Base-by-base conservation (phyloP, 1,140 invertebrate genomes). In the Euborellia annulipes region DNA sequence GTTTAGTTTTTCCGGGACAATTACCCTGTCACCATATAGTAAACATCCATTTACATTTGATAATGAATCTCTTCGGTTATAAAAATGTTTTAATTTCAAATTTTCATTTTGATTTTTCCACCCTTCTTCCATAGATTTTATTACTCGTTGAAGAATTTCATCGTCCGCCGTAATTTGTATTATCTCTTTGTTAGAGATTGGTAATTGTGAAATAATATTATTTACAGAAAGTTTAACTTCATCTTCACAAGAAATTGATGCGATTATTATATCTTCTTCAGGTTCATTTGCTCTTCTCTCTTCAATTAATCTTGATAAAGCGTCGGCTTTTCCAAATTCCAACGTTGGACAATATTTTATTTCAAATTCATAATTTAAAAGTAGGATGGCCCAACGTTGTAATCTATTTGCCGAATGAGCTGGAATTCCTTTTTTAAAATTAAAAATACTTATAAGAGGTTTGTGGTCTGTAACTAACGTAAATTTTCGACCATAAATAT, bases 401-500 rank as follows among this genome's bases (percentile, higher is more conserved):
- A 66, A 17, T 32, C 63, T 34, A 34, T 21, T 53, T 11, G 60
- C 54, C 9, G 58, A 49, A 47, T 61, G 54, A 38, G 50, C 39
- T 8, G 58, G 61, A 16, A 64, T 45, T 2, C 48, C 55, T 38
- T 56, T 53, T 43, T 62, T 54, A 34, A 55, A 20, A 3, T 53
- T 54, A 47, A 71, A 67, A 46, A 71, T 60, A 14, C 53, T 18
- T 38, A 38, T 18, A 14, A 38, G 44, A 6, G 62, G 62, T 37
- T 61, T 46, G 37, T 67, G 63, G 47, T 68, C 64, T 2, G 64
- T 66, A 11, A 52, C 40, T 11, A 68, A 39, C 0, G 49, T 41
- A 52, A 64, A 68, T 38, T 52, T 41, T 8, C 59, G 39, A 27
- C 66, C 65, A 53, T 55, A 62, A 1, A 72, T 27, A 50, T 63